phyloP scores from a whole-genome alignment of 2,797 vertebrate species.

The Podarcis lilfordi region DNA sequence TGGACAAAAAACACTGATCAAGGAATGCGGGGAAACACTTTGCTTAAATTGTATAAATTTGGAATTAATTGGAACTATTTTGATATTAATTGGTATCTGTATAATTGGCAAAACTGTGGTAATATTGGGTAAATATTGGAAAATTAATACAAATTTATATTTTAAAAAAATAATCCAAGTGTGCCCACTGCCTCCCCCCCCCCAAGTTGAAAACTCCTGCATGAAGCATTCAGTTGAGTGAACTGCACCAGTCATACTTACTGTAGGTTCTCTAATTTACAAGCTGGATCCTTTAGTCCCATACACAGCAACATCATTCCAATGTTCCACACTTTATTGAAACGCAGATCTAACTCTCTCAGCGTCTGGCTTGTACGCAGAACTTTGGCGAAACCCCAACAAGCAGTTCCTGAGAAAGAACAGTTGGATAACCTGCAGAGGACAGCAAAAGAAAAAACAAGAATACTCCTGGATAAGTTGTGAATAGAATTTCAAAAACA shows the following conservation, averaged over 20 bases:
- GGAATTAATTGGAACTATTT: no score
- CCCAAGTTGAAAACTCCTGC: no score
- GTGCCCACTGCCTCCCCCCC: no score
- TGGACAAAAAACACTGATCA: no score
- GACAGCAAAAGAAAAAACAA: neutral
- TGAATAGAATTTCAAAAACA: neutral
- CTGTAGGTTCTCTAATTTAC: conserved; percentile 35
- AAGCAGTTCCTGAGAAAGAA: conserved; percentile 30
- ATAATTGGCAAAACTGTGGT: no score
- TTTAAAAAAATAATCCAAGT: no score
- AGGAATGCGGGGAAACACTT: no score
- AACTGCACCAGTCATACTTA: conserved; percentile 10
- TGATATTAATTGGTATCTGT: no score
- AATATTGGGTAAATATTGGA: no score
- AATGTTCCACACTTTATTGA: conserved; percentile 42
- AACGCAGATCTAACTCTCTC: conserved; percentile 49
- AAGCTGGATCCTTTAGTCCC: conserved; percentile 45
- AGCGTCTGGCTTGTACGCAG: conserved; percentile 18
- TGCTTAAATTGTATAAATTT: no score
- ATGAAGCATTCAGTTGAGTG: neutral
- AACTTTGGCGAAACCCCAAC: conserved; percentile 34
- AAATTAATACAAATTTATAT: no score
- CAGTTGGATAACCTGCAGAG: conserved; percentile 34
- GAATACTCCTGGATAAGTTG: neutral
- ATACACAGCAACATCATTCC: conserved; percentile 49